A percentile compares a stretch with the other conserved stretches of the same genome.
phyloP scores from a whole-genome alignment of 1,140 invertebrate species.

The Platyura marginata region DNA sequence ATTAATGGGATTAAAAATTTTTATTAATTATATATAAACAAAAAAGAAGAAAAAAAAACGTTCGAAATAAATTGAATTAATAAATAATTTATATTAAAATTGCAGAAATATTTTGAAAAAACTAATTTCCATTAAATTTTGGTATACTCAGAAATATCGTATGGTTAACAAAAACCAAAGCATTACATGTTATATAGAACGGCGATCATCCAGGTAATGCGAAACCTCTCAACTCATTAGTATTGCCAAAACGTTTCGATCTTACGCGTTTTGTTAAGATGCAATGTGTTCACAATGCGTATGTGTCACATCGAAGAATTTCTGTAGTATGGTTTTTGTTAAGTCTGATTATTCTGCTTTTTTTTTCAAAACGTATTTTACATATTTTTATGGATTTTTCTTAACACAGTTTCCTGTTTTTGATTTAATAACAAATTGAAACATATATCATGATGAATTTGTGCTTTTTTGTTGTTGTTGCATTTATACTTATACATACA shows the following conservation, averaged over 20 bases:
- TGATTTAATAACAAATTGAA: neutral
- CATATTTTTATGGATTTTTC: neutral
- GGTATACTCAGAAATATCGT: too few species aligned
- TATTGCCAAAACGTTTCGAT: neutral
- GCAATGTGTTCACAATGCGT: neutral
- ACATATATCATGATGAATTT: neutral
- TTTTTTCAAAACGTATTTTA: neutral
- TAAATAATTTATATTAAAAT: too few species aligned
- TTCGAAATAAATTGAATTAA: too few species aligned
- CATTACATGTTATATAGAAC: too few species aligned
- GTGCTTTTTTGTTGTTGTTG: neutral
- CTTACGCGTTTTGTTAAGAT: neutral
- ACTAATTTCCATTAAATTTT: too few species aligned
- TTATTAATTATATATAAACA: too few species aligned
- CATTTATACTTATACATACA: neutral
- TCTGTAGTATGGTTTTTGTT: neutral
- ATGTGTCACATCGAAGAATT: neutral
- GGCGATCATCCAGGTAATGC: too few species aligned
- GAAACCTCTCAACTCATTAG: neutral
- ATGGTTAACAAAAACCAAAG: too few species aligned
- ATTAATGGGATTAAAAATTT: too few species aligned
- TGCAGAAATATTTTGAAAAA: too few species aligned
- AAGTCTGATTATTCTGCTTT: neutral
- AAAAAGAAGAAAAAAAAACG: too few species aligned
- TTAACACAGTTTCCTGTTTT: neutral